Evolutionary conservation across 2,113 vertebrate genomes (phyloP), one percentile per base, ranked within the genome.

Genomic region (Callaeas wilsoni): DNA sequence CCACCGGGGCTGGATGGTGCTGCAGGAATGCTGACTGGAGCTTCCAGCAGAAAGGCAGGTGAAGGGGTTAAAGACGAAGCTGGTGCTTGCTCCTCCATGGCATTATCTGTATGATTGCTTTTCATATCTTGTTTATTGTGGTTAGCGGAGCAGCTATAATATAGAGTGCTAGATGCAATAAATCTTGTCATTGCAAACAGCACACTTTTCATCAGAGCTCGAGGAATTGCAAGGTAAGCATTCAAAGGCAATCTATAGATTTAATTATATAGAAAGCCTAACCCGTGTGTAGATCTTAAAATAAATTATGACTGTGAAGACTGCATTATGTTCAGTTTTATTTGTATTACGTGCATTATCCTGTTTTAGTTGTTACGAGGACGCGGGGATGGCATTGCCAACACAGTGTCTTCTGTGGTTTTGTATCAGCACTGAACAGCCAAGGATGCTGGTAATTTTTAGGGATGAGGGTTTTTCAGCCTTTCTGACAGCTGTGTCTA

Each of bases 101-200:
- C 64, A 82, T 97, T 97, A 97, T 95, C 97, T 96, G 85, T 96
- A 63, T 96, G 95, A 97, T 98, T 96, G 93, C 97, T 96, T 97
- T 96, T 97, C 94, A 80, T 97, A 94, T 95, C 97, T 97, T 97
- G 97, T 97, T 96, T 97, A 96, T 94, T 92, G 96, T 95, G 93
- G 88, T 97, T 97, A 97, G 94, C 50, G n/a, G 95, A 97, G 95
- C 94, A 94, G 90, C 90, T 94, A 95, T 95, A 93, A 96, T 97
- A 74, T 21, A 84, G 87, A 96, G 94, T 90, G 94, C 77, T 96
- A 56, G 95, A 90, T 89, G 94, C 95, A 96, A 97, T 97, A 98
- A 97, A 97, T 97, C 96, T 97, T 97, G 91, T 95, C 78, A 12
- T 71, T 84, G 92, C 27, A 4, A 91, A 69, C 89, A 57, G 87